Base-by-base conservation (phyloP, 2,113 vertebrate genomes). In the Condylura cristata region DNA sequence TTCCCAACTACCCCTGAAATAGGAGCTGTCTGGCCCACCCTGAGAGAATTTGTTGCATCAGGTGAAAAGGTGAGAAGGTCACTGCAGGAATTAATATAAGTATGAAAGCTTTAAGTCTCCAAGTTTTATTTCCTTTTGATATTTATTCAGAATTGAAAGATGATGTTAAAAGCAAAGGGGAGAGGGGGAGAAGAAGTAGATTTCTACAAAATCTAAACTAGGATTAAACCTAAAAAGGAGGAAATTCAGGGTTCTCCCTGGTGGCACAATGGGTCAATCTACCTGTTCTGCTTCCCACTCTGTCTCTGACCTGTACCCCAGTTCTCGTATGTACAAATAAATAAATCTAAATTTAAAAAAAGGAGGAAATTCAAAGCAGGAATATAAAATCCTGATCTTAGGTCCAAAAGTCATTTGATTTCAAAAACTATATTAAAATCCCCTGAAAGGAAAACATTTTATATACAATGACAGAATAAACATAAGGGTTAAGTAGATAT, bases 371-470 rank as follows among this genome's bases (percentile, higher is more conserved):
- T 65, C 89, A 83, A 95, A 95, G 86, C 12, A 56, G 22, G 82
- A 53, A 61, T 30, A 56, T 37, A 32, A 85, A 79, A 56, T 79
- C 28, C 30, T 81, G 17, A 81, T 85, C 88, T 56, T 10, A 68
- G 20, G 63, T 65, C 70, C 39, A 86, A 91, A 51, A 70, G 30
- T 61, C 34, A 75, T 66, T 96, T 93, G 34, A 94, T 82, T 71
- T 94, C 76, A 80, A 93, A 41, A 39, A 68, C 39, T 46, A 32
- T 76, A 65, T 39, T 90, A 80, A 83, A 93, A 80, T 61, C 22
- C 1, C 20, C 32, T 17, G 24, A 37, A 61, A 85, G 51, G 37
- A 37, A 95, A 82, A 72, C 24, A 68, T 44, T 61, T 76, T 41
- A 46, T 56, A 39, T 9, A 81, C 16, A 65, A 37, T 24, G 2